Percentiles rank a stretch among this genome's conserved stretches.
phyloP scores from a whole-genome alignment of 1,140 invertebrate genomes.

The Heliothis virescens region DNA sequence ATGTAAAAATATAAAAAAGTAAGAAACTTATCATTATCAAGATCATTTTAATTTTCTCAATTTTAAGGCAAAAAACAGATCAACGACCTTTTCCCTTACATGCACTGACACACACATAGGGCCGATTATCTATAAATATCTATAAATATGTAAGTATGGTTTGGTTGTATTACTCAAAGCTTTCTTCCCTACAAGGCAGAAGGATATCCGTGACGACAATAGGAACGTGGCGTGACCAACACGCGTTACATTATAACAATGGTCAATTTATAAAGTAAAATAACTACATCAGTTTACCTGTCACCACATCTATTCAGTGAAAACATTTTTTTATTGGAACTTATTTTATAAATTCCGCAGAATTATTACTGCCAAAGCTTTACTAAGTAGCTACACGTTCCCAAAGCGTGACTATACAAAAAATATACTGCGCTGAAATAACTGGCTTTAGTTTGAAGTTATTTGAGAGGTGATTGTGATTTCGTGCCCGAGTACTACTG shows the following conservation, averaged over 20 bases:
- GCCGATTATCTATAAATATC: too few relatives aligned
- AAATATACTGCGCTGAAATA: background rate
- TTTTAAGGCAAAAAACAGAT: too few relatives aligned
- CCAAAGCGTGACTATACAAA: background rate
- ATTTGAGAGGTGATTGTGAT: background rate
- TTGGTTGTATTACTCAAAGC: background rate
- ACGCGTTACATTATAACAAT: conserved; percentile 18
- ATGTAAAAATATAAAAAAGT: too few relatives aligned
- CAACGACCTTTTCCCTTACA: too few relatives aligned
- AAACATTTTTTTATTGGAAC: background rate
- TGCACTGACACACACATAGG: too few relatives aligned
- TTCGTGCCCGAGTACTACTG: background rate
- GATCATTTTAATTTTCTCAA: too few relatives aligned
- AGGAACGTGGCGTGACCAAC: background rate
- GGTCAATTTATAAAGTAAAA: conserved; percentile 39
- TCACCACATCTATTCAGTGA: conserved; percentile 1
- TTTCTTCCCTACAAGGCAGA: conserved; percentile 15
- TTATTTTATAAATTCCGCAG: too few relatives aligned
- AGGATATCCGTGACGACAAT: conserved; percentile 36
- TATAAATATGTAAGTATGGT: background rate
- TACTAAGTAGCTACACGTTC: background rate
- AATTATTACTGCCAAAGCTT: background rate
- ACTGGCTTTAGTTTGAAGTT: background rate
- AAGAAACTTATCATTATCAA: too few relatives aligned
- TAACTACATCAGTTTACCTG: background rate